These are phyloP conservation scores for Coecobrya sp. DNA, from an alignment of 2,888 invertebrate genomes.

Conservation along the genomic window DNA sequence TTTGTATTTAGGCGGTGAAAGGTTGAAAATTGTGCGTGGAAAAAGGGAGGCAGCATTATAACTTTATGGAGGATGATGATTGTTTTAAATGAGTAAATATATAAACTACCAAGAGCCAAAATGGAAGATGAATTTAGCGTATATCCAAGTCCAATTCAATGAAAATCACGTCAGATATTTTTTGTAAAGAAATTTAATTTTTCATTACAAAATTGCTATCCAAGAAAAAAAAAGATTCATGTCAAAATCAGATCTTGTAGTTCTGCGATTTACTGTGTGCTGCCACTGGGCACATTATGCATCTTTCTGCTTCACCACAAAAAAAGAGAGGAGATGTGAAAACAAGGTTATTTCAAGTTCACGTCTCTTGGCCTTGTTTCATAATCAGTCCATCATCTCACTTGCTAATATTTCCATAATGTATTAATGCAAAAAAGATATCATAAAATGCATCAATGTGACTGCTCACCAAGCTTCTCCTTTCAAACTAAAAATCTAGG, in stretches of 20 bases:
- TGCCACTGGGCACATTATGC: neutral
- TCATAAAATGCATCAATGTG: neutral
- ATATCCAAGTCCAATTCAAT: too few species aligned
- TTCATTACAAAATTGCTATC: too few species aligned
- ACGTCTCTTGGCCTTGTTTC: slow-evolving; percentile 83
- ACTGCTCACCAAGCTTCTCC: neutral
- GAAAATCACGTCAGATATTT: too few species aligned
- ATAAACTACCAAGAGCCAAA: too few species aligned
- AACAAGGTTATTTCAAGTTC: slow-evolving; percentile 82
- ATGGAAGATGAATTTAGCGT: too few species aligned
- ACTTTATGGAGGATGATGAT: neutral
- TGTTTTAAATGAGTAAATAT: neutral
- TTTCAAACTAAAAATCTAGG: neutral
- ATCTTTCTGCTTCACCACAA: slow-evolving; percentile 16
- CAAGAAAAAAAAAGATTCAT: too few species aligned
- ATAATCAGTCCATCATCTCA: slow-evolving; percentile 69
- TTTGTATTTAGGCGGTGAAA: slow-evolving; percentile 22
- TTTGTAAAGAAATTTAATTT: too few species aligned
- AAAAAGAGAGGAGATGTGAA: slow-evolving; percentile 33
- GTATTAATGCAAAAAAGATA: neutral
- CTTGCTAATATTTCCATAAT: slow-evolving; percentile 54
- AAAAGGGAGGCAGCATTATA: slow-evolving; percentile 2
- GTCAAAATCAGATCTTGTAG: neutral
- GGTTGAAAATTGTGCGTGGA: slow-evolving; percentile 34
- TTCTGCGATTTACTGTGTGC: neutral